Conservation (phyloP, 2,113 vertebrate genomes). For the Tachycineta bicolor region DNA sequence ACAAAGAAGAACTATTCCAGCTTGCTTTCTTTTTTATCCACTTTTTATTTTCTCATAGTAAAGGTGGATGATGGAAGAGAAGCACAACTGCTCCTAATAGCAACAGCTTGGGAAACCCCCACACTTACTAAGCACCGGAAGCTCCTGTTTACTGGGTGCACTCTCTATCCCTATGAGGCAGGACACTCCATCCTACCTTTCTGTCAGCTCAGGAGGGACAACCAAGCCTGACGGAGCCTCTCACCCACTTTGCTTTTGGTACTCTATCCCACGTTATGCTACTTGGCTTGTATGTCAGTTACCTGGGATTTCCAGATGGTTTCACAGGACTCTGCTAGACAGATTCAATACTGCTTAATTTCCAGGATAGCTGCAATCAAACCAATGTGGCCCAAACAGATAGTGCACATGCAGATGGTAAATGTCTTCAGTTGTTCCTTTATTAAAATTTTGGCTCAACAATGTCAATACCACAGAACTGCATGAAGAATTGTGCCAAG, state of each 20-base stretch:
- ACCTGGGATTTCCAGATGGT: background rate
- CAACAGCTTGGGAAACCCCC: background rate
- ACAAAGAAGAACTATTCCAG: background rate
- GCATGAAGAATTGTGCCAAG: background rate
- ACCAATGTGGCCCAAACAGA: fast-evolving
- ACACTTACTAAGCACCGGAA: fast-evolving
- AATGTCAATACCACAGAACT: background rate
- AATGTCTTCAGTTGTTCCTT: background rate
- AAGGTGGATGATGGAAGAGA: background rate
- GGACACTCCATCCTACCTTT: background rate
- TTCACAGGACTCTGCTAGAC: background rate
- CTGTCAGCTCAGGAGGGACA: background rate
- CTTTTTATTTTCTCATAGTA: background rate
- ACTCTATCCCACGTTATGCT: background rate
- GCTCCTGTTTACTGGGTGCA: background rate
- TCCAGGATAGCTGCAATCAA: background rate
- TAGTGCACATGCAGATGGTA: background rate
- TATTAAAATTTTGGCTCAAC: background rate
- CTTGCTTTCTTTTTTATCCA: background rate
- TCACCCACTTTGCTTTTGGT: background rate
- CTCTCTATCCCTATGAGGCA: background rate
- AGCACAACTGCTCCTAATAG: fast-evolving
- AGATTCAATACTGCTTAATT: background rate
- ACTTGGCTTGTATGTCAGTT: background rate
- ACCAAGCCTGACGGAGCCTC: background rate